Conservation (phyloP, 2,888 invertebrate species). For the Meiosimyza platycephala region DNA sequence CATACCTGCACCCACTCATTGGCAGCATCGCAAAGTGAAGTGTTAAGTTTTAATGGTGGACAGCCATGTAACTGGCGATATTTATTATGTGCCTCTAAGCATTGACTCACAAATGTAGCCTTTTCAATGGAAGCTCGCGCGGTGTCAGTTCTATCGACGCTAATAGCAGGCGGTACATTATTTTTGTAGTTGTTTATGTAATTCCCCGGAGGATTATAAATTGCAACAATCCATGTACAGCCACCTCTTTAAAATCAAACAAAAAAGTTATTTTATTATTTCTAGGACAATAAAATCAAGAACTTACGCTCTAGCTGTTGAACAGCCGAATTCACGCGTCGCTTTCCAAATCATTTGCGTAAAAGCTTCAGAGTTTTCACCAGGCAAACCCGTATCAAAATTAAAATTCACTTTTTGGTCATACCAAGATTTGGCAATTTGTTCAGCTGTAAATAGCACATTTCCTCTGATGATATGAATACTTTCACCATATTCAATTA, state of each 20-base stretch:
- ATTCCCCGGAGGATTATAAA: too few species aligned
- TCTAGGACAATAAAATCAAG: neutral
- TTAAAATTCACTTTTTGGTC: conserved; percentile 78
- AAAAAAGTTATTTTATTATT: too few species aligned
- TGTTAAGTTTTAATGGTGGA: conserved; percentile 74
- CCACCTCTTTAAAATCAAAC: too few species aligned
- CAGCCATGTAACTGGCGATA: conserved; percentile 78
- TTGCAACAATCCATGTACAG: too few species aligned
- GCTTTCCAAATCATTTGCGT: conserved; percentile 88
- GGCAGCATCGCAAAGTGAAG: conserved; percentile 74
- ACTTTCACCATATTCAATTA: too few species aligned
- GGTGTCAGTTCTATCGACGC: too few species aligned
- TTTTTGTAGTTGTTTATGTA: too few species aligned
- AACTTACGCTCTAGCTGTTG: conserved; percentile 68
- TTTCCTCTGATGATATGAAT: too few species aligned
- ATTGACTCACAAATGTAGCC: conserved; percentile 14
- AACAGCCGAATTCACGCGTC: conserved; percentile 82
- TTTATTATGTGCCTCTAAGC: conserved; percentile 72
- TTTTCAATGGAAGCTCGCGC: too few species aligned
- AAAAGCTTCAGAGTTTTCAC: conserved; percentile 81
- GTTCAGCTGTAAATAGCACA: conserved; percentile 67
- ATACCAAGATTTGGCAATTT: conserved; percentile 73
- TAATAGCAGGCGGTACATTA: too few species aligned
- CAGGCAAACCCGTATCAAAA: conserved; percentile 74
- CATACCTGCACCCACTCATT: conserved; percentile 78